These are phyloP conservation scores for Oplegnathus fasciatus DNA, from an alignment of 2,113 vertebrate species.

Conservation along the genomic window DNA sequence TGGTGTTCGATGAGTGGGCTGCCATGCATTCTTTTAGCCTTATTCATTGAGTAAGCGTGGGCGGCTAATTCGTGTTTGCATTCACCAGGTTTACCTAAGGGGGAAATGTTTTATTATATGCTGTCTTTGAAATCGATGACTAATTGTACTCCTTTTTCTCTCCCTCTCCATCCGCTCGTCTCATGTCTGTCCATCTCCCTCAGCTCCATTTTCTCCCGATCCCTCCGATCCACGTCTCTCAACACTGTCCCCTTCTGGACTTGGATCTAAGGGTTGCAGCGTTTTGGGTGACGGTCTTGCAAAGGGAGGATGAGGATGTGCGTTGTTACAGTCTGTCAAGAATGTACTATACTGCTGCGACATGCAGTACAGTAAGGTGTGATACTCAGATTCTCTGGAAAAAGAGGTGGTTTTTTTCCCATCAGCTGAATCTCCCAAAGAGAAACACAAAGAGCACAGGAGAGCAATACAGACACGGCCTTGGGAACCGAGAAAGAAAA, in stretches of 20 bases:
- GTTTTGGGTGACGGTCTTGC: not conserved
- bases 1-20: constrained; percentile 81
- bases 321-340: constrained; percentile 1
- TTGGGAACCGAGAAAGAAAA: constrained; percentile 44
- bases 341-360: constrained; percentile 1
- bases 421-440: constrained; percentile 7
- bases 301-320: not conserved
- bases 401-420: constrained; percentile 16
- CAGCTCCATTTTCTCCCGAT: constrained; percentile 10
- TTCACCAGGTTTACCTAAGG: constrained; percentile 87
- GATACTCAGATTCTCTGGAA: not conserved
- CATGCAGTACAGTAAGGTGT: not conserved
- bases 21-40: constrained; percentile 85
- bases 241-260: constrained; percentile 27
- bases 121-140: constrained; percentile 87
- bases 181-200: constrained; percentile 51
- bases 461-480: constrained; percentile 27
- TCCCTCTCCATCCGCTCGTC: constrained; percentile 23
- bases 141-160: constrained; percentile 79
- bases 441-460: constrained; percentile 29
- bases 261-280: not conserved
- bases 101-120: constrained; percentile 86
- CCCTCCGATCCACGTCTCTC: constrained; percentile 3
- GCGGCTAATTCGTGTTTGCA: constrained; percentile 87
- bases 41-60: constrained; percentile 83